These are phyloP conservation scores for Diadophis punctatus DNA, from an alignment of 2,113 vertebrate species.

Conservation along the genomic window DNA sequence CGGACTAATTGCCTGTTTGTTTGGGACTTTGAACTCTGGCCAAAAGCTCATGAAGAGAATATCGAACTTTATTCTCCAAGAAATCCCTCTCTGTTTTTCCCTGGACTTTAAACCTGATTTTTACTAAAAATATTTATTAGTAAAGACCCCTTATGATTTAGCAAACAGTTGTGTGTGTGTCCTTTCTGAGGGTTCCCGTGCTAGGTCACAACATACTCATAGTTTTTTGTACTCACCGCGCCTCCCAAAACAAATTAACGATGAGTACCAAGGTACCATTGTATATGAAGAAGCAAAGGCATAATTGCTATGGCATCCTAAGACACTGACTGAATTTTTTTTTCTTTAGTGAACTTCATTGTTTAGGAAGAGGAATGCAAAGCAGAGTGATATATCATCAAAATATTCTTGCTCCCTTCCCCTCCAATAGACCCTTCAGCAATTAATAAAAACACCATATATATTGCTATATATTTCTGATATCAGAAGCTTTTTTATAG, in stretches of 20 bases:
- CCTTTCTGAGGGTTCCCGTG: too few relatives aligned
- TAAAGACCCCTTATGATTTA: too few relatives aligned
- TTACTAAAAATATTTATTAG: too few relatives aligned
- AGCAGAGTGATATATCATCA: neutral
- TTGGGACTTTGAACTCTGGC: too few relatives aligned
- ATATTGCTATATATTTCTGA: neutral
- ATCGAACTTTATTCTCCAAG: too few relatives aligned
- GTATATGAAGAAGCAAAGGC: neutral
- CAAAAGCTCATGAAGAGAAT: too few relatives aligned
- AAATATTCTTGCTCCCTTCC: neutral
- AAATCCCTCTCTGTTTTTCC: too few relatives aligned
- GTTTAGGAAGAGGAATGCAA: neutral
- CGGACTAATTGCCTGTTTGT: too few relatives aligned
- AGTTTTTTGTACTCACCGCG: neutral
- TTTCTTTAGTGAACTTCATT: neutral
- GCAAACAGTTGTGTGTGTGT: too few relatives aligned
- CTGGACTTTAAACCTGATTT: too few relatives aligned
- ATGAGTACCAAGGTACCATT: neutral
- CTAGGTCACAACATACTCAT: too few relatives aligned
- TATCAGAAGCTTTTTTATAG: neutral
- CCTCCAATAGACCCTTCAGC: neutral
- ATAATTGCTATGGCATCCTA: neutral
- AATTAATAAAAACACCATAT: neutral
- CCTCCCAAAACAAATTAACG: neutral
- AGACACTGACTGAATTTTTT: neutral